Percentiles rank a stretch among this genome's conserved stretches.
These are phyloP conservation scores for Poeciliopsis infans DNA, from an alignment of 2,797 vertebrate genomes.

Conservation along the genomic window DNA sequence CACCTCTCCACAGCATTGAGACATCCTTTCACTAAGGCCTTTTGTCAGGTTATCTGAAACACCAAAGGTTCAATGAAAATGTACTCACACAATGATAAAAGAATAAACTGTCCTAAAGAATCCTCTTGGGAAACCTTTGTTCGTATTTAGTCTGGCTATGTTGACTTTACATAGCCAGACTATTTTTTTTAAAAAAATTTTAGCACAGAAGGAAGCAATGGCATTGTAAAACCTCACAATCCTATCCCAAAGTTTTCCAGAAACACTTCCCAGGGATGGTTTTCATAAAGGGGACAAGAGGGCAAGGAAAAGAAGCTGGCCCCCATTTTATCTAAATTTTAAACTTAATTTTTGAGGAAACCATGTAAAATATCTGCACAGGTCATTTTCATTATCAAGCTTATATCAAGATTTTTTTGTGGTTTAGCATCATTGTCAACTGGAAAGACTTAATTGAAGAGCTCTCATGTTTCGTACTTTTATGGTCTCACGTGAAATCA, in stretches of 20 bases:
- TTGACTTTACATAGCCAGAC: neutral
- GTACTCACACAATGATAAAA: neutral
- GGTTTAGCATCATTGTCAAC: neutral
- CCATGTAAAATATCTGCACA: neutral
- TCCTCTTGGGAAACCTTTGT: neutral
- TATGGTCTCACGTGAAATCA: neutral
- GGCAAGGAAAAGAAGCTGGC: too few species aligned
- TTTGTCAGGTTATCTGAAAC: neutral
- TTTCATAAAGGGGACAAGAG: too few species aligned
- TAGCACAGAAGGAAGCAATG: too few species aligned
- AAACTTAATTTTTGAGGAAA: too few species aligned
- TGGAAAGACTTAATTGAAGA: neutral
- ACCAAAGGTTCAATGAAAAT: neutral
- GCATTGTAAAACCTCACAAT: too few species aligned
- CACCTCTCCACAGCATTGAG: conserved; percentile 30
- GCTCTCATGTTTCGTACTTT: neutral
- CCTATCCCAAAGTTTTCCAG: too few species aligned
- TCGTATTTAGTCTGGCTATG: neutral
- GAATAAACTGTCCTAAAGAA: neutral
- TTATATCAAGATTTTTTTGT: neutral
- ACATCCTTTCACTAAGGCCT: conserved; percentile 29
- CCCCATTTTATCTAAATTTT: too few species aligned
- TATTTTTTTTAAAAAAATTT: too few species aligned
- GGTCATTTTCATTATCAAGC: neutral
- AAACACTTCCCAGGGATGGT: too few species aligned